These are phyloP conservation scores for Netelia inedita DNA, from an alignment of 2,888 invertebrate species.

Conservation along the genomic window DNA sequence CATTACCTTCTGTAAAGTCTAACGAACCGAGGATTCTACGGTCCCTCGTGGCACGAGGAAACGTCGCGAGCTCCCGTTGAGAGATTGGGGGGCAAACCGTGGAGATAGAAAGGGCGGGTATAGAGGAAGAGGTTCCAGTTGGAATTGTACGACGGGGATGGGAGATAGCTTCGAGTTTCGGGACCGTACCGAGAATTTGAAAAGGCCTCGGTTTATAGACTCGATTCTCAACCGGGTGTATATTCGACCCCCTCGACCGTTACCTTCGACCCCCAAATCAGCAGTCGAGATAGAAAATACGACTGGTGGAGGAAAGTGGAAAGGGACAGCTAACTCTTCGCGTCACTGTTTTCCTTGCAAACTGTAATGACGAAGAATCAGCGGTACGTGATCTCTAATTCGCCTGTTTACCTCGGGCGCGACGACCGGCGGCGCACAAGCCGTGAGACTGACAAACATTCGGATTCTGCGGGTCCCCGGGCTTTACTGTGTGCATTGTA, in stretches of 20 bases:
- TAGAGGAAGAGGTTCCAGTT: not conserved
- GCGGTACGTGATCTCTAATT: conserved; percentile 69
- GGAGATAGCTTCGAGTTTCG: not conserved
- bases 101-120: not conserved
- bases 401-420: conserved; percentile 59
- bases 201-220: conserved; percentile 40
- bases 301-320: not conserved
- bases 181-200: conserved; percentile 48
- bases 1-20: conserved; percentile 74
- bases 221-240: conserved; percentile 34
- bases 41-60: conserved; percentile 63
- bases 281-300: not conserved
- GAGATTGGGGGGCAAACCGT: conserved; percentile 47
- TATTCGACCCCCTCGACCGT: conserved; percentile 34
- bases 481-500: conserved; percentile 12
- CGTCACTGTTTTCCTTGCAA: conserved; percentile 48
- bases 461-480: conserved; percentile 23
- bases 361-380: conserved; percentile 63
- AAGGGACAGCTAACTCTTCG: conserved; percentile 2
- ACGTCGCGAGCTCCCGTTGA: conserved; percentile 63
- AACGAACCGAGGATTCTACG: conserved; percentile 72
- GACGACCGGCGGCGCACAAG: conserved; percentile 26
- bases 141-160: not conserved
- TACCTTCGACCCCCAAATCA: conserved; percentile 32
- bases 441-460: conserved; percentile 26